Evolutionary conservation across 1,140 invertebrate species (phyloP).

Genomic region (Paralvinella palmiformis): DNA sequence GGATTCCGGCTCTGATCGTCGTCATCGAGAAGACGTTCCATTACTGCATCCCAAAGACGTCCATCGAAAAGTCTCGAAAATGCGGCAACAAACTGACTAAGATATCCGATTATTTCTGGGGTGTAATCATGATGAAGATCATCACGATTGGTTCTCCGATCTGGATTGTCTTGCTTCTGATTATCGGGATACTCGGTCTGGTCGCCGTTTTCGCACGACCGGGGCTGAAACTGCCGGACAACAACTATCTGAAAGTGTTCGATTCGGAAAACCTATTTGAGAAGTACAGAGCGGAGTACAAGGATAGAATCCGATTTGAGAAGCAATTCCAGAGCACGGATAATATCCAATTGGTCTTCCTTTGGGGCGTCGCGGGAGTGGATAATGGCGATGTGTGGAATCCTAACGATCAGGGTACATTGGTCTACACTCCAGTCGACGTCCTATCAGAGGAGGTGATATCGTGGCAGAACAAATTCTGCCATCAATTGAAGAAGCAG

Average conservation of each 20-base stretch:
- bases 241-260: slow-evolving; percentile 82
- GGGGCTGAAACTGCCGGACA: slow-evolving; percentile 73
- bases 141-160: slow-evolving; percentile 39
- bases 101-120: not conserved
- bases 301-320: slow-evolving; percentile 70
- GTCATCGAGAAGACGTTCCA: slow-evolving; percentile 43
- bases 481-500: not conserved
- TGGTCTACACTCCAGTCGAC: not conserved
- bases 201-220: slow-evolving; percentile 77
- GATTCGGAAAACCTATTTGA: slow-evolving; percentile 78
- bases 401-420: slow-evolving; percentile 56
- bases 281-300: slow-evolving; percentile 74
- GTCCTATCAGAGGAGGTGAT: not conserved
- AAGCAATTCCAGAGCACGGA: slow-evolving; percentile 39
- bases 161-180: slow-evolving; percentile 56
- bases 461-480: slow-evolving; percentile 14
- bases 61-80: not conserved
- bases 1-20: slow-evolving; percentile 62
- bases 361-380: slow-evolving; percentile 80
- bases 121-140: not conserved
- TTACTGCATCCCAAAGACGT: not conserved
- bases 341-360: slow-evolving; percentile 61
- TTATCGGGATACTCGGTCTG: slow-evolving; percentile 62
- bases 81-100: not conserved
- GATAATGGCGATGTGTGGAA: slow-evolving; percentile 84